Evolutionary conservation across 2,888 invertebrate species (phyloP).

Genomic region (Drosophila prostipennis): DNA sequence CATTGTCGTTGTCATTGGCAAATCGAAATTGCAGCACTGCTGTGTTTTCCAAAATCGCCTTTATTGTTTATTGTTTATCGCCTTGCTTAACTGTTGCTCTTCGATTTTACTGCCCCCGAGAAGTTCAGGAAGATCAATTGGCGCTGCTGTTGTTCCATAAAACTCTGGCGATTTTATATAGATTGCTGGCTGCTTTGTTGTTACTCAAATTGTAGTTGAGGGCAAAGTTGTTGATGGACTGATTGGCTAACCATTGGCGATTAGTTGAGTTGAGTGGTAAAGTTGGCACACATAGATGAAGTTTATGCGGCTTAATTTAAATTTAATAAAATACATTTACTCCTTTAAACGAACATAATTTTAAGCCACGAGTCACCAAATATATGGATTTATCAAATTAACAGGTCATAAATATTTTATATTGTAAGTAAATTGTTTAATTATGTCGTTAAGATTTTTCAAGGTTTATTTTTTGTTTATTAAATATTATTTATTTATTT

Average conservation of each 20-base stretch:
- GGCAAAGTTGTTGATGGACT: neutral
- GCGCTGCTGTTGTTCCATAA: neutral
- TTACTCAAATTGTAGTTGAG: neutral
- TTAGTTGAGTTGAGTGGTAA: neutral
- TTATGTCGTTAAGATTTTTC: too few species aligned
- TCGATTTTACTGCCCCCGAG: neutral
- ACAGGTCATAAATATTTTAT: too few species aligned
- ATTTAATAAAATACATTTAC: too few species aligned
- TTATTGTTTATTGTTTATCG: conserved; percentile 14
- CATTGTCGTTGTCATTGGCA: conserved; percentile 4
- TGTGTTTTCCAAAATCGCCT: conserved; percentile 15
- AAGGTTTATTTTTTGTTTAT: too few species aligned
- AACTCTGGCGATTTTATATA: neutral
- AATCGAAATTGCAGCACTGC: conserved; percentile 16
- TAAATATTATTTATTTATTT: too few species aligned
- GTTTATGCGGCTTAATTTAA: too few species aligned
- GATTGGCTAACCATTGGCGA: neutral
- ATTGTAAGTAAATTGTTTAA: too few species aligned
- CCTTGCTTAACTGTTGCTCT: neutral
- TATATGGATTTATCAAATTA: too few species aligned
- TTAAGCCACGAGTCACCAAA: too few species aligned
- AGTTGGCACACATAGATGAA: neutral
- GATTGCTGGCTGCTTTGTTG: neutral
- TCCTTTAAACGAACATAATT: too few species aligned
- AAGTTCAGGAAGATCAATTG: conserved; percentile 13